Percentiles rank a stretch among this genome's conserved stretches.
Evolutionary conservation across 30 jellyfish, hydroid and myxozoan species (phyloP).

Genomic region (Pelagia noctiluca): DNA sequence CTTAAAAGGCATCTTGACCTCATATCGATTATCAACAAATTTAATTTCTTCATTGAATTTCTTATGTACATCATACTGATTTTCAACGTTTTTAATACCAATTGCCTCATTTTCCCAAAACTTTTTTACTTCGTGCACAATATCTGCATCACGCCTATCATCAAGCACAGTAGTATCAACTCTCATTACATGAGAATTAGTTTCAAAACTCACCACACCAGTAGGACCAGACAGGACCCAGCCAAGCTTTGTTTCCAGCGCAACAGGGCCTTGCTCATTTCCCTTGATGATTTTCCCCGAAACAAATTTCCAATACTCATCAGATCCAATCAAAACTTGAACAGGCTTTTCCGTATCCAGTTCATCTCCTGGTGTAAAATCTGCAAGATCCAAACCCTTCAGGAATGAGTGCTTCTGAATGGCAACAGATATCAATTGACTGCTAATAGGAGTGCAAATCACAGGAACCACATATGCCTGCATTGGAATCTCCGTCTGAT

Average conservation of each 20-base stretch:
- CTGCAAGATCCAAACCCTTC: conserved; percentile 40
- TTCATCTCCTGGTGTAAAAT: conserved; percentile 7
- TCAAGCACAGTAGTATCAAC: background rate
- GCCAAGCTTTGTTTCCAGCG: background rate
- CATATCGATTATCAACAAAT: conserved; percentile 22
- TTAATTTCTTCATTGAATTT: conserved; percentile 21
- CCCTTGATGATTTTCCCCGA: conserved; percentile 7
- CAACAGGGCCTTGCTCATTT: conserved; percentile 7
- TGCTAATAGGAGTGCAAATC: conserved; percentile 49
- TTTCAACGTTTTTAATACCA: conserved; percentile 11
- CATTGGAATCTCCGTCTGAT: background rate
- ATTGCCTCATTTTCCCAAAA: conserved; percentile 35
- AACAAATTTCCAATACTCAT: conserved; percentile 24
- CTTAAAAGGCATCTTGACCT: conserved; percentile 35
- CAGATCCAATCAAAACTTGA: conserved; percentile 16
- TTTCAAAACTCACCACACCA: background rate
- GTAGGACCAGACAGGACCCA: conserved; percentile 42
- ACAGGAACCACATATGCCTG: conserved; percentile 33
- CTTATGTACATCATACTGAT: conserved; percentile 15
- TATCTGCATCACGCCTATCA: background rate
- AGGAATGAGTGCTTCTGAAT: conserved; percentile 19
- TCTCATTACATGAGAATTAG: conserved; percentile 11
- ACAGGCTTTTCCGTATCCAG: background rate
- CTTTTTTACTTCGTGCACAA: background rate
- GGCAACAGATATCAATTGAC: conserved; percentile 16